Percentiles rank a stretch among this genome's conserved stretches.
Evolutionary conservation across 2,797 vertebrate species (phyloP).

Genomic region (Silurus aristotelis): DNA sequence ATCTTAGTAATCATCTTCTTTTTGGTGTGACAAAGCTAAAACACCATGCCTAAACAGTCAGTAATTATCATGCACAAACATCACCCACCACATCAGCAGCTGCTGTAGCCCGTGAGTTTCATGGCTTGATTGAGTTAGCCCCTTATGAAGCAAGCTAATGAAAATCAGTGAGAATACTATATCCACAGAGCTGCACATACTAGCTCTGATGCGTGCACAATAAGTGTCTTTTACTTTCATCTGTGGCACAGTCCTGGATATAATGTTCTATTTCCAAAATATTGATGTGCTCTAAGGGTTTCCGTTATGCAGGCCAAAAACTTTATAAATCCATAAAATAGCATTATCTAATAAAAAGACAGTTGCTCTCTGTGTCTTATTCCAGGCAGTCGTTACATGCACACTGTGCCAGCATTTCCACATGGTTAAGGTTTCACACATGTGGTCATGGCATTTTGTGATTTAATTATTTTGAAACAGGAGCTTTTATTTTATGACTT

Average conservation of each 20-base stretch:
- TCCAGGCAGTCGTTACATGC: constrained; percentile 28
- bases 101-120: constrained; percentile 43
- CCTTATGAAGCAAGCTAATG: constrained; percentile 52
- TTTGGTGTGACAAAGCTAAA: constrained; percentile 31
- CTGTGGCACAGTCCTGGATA: constrained; percentile 65
- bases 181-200: constrained; percentile 41
- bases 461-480: neutral
- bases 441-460: neutral
- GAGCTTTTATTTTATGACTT: constrained; percentile 20
- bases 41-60: constrained; percentile 38
- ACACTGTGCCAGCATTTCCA: constrained; percentile 30
- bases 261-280: constrained; percentile 70
- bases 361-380: constrained; percentile 64
- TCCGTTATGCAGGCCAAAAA: constrained; percentile 70
- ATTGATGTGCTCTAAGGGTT: constrained; percentile 72
- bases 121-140: constrained; percentile 62
- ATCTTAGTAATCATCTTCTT: constrained; percentile 13
- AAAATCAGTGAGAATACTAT: constrained; percentile 60
- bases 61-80: constrained; percentile 46
- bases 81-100: constrained; percentile 46
- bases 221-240: constrained; percentile 70
- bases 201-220: constrained; percentile 56
- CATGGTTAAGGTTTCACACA: constrained; percentile 49
- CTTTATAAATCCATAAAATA: constrained; percentile 81
- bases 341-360: constrained; percentile 74